Evolutionary conservation across 2,888 invertebrate species (phyloP), one percentile per base, ranked within the genome.

Genomic region (Drosophila kanekoi): DNA sequence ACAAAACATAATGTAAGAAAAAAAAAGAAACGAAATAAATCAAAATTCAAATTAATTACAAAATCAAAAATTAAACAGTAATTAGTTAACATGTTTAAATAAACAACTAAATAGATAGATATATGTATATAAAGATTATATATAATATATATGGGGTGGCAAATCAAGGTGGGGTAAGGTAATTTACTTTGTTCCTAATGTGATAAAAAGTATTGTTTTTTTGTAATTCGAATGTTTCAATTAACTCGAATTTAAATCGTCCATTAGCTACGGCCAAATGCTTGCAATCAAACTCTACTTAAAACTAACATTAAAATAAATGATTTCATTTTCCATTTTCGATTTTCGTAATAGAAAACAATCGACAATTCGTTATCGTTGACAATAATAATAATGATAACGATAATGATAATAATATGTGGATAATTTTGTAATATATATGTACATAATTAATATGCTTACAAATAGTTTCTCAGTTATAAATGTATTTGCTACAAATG

Each of bases 41-140:
- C 59, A 84, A 82, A 81, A 84, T 58, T 54, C 64, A 85, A 88
- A 87, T 87, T 70, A 89, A 87, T 78, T 75, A 85, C 72, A 74
- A 86, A 85, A 81, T 78, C 47, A 78, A 78, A 73, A 69, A 37
- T 38, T 47, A 41, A 76, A 65, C 41, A 41, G 59, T 77, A 73
- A 68, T 61, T 60, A 47, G 58, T 71, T 45, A 66, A 73, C 58
- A 69, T 52, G 41, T 52, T 60, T 58, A 20, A 68, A 72, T 45
- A 51, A 56, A 64, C 49, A 59, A 44, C 11, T 13, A 62, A 70
- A 67, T 38, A 37, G 11, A 23, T 53, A 33, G 14, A 53, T 38
- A 45, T 51, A 47, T 32, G 23, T 38, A 16, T 60, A 48, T 28
- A 65, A 56, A 37, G 57, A 18, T 45, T 45, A 47, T 33, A 52